Evolutionary conservation across 2,113 vertebrate species (phyloP).

Genomic region (Coptodon bakossiorum): DNA sequence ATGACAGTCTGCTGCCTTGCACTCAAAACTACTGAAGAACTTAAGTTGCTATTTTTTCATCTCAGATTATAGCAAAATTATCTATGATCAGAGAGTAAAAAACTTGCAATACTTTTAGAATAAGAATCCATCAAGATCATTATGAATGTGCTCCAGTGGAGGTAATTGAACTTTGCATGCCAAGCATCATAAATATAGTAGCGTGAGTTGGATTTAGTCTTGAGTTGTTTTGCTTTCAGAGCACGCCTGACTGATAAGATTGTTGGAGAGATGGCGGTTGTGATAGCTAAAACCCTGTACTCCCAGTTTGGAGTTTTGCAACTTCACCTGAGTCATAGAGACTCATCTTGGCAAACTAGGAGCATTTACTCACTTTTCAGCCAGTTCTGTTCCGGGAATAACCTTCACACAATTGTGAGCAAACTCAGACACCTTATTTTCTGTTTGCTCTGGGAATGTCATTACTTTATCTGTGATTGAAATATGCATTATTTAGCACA

Average conservation of each 20-base stretch:
- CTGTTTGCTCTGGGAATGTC: not conserved
- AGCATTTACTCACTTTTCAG: not conserved
- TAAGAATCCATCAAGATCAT: not conserved
- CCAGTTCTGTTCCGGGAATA: not conserved
- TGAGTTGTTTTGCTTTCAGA: constrained; percentile 51
- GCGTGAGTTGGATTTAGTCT: constrained; percentile 23
- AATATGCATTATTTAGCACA: constrained; percentile 43
- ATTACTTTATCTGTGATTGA: constrained; percentile 10
- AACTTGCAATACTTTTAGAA: not conserved
- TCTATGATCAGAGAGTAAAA: not conserved
- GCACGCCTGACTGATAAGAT: constrained; percentile 41
- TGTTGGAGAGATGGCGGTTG: constrained; percentile 3
- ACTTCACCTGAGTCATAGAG: not conserved
- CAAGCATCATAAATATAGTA: constrained; percentile 28
- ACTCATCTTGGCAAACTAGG: not conserved
- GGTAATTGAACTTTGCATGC: constrained; percentile 10
- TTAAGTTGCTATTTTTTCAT: not conserved
- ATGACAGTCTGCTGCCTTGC: not conserved
- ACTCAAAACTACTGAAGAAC: not conserved
- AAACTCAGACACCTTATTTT: not conserved
- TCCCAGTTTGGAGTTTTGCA: constrained; percentile 27
- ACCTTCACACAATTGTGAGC: not conserved
- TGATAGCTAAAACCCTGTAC: not conserved
- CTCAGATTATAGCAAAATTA: not conserved
- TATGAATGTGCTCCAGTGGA: not conserved